phyloP scores from a whole-genome alignment of 2,888 invertebrate species.

The Orchestes rusci region DNA sequence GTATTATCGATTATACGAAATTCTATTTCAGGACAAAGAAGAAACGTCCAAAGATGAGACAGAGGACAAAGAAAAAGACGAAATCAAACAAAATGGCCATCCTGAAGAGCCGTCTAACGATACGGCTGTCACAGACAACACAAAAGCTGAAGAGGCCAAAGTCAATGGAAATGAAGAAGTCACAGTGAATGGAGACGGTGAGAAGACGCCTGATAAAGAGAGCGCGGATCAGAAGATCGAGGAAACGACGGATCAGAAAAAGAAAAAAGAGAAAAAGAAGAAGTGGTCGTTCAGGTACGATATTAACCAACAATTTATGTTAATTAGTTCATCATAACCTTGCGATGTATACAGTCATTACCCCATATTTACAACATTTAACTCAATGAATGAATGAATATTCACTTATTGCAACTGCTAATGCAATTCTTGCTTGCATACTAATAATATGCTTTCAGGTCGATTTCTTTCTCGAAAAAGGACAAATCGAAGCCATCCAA shows the following conservation, averaged over 20 bases:
- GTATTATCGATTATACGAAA: too few species aligned
- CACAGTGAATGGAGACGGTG: conserved; percentile 28
- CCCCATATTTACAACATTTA: background rate
- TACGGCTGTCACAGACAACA: conserved; percentile 27
- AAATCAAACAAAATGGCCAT: conserved; percentile 40
- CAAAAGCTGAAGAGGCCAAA: conserved; percentile 10
- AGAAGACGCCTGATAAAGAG: conserved; percentile 45
- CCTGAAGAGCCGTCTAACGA: conserved; percentile 40
- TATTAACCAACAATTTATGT: background rate
- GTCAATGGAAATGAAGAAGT: conserved; percentile 24
- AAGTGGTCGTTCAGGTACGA: conserved; percentile 67
- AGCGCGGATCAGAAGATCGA: conserved; percentile 31
- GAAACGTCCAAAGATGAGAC: conserved; percentile 35
- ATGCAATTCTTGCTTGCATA: too few species aligned
- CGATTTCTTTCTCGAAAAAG: conserved; percentile 80
- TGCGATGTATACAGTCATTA: too few species aligned
- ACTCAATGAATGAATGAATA: background rate
- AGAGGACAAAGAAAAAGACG: conserved; percentile 29
- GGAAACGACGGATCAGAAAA: conserved; percentile 37
- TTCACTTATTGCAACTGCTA: too few species aligned
- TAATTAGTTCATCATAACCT: background rate
- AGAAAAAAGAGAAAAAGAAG: conserved; percentile 59
- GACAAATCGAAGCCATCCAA: conserved; percentile 80
- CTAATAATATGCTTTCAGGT: conserved; percentile 51
- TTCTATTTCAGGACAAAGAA: conserved; percentile 39